Evolutionary conservation across 2,113 vertebrate genomes (phyloP), one percentile per base, ranked within the genome.

Genomic region (Melanostigma gelatinosum): DNA sequence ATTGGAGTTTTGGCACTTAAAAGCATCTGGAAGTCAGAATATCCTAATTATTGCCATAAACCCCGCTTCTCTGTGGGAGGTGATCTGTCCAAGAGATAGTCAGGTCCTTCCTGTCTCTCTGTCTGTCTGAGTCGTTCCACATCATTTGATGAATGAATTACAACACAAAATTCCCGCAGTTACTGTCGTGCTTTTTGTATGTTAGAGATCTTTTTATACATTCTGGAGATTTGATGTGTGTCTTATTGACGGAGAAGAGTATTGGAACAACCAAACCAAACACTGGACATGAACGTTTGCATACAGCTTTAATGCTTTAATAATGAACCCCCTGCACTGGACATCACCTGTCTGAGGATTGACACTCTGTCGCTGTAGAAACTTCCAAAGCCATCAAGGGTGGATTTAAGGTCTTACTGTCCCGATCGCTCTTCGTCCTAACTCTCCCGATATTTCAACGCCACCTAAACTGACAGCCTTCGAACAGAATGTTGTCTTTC

Each of bases 391-490:
- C 85, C 85, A 75, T 83, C 86, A 34, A 61, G 18, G 78, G 50
- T 80, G 76, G 34, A 64, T 77, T 84, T 60, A 78, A 84, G 55
- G 72, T 79, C 44, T 80, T 6, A 72, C 60, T 54, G 82, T 70
- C 85, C 58, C 75, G 4, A 22, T 64, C 69, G 27, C 68, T 79
- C 73, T 69, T 34, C 55, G 32, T 75, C 77, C 42, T 46, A 29
- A 77, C 64, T 63, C 67, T 75, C 65, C 76, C 34, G 52, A 87
- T 74, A 79, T 86, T 86, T 79, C 79, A 71, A 80, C 42, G 76
- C 69, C 76, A 72, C 42, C 18, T 42, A 6, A 89, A 81, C 66
- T 73, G 88, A 88, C 84, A 90, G 91, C 91, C 89, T 94, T 87
- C 75, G 62, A 89, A 84, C 88, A 46, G 79, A 92, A 91, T 91